Conservation (phyloP, 2,797 vertebrate genomes). For the Podarcis siculus region DNA sequence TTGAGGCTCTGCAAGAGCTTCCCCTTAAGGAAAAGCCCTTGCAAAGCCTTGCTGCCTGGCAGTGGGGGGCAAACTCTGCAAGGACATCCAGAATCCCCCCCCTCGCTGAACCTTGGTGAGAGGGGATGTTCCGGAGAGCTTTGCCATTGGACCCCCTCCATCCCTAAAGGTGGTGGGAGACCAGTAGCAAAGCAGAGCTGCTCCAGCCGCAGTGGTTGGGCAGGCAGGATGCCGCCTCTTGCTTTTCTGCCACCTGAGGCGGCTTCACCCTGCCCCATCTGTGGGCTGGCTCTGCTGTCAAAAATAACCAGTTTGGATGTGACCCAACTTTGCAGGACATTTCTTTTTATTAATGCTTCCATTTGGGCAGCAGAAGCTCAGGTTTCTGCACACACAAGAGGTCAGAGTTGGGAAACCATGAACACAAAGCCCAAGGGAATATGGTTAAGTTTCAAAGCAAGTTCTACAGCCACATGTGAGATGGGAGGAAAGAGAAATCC, state of each 20-base stretch:
- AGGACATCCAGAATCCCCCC: too few relatives aligned
- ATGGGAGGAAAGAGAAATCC: slow-evolving; percentile 27
- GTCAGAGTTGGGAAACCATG: not conserved
- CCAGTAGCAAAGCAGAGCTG: too few relatives aligned
- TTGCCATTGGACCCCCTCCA: too few relatives aligned
- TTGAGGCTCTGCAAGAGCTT: too few relatives aligned
- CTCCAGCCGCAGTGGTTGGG: too few relatives aligned
- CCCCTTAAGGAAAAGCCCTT: too few relatives aligned
- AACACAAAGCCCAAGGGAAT: not conserved
- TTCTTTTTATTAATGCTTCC: not conserved
- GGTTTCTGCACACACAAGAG: not conserved
- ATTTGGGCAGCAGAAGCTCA: not conserved
- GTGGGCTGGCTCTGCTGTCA: not conserved
- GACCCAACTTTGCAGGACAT: not conserved
- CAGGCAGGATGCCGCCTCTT: too few relatives aligned
- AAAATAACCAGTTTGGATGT: not conserved
- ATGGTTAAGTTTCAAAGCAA: not conserved
- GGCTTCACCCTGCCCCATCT: not conserved
- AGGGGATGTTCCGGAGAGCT: too few relatives aligned
- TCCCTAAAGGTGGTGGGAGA: too few relatives aligned
- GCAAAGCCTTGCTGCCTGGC: too few relatives aligned
- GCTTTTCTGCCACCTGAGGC: not conserved
- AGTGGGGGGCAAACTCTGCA: too few relatives aligned
- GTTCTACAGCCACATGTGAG: not conserved
- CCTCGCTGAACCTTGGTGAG: too few relatives aligned